Conservation (phyloP, 2,888 invertebrate species). For the Nephrocerus scutellatus region DNA sequence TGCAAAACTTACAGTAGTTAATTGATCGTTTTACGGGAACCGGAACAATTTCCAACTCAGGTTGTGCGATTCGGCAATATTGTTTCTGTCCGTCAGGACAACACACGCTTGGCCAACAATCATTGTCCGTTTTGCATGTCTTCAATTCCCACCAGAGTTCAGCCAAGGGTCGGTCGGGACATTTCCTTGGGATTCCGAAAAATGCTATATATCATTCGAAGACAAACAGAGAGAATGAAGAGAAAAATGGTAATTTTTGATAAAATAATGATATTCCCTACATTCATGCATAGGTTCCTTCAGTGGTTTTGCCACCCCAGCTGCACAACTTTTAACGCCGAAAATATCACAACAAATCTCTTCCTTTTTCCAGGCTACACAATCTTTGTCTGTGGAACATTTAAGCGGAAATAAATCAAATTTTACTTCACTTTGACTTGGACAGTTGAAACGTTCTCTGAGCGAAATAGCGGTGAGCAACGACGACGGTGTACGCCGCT, state of each 20-base stretch:
- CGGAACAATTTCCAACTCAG: conserved; percentile 55
- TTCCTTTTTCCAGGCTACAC: conserved; percentile 40
- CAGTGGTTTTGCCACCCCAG: conserved; percentile 55
- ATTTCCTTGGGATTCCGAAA: conserved; percentile 63
- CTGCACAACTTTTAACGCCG: conserved; percentile 52
- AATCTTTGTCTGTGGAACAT: conserved; percentile 41
- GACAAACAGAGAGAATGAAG: not conserved
- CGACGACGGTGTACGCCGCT: too few species aligned
- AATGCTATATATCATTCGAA: conserved; percentile 50
- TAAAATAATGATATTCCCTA: conserved; percentile 23
- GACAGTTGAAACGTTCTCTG: conserved; percentile 40
- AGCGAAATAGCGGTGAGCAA: too few species aligned
- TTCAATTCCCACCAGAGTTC: conserved; percentile 65
- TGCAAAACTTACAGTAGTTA: conserved; percentile 53
- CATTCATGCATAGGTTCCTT: conserved; percentile 41
- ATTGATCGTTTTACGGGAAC: conserved; percentile 59
- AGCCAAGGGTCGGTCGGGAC: conserved; percentile 61
- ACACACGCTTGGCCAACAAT: conserved; percentile 70
- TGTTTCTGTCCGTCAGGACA: conserved; percentile 63
- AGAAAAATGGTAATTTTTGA: not conserved
- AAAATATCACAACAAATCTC: conserved; percentile 46
- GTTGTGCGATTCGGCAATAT: conserved; percentile 65
- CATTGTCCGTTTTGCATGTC: conserved; percentile 59
- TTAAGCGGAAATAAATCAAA: conserved; percentile 46
- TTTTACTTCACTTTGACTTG: conserved; percentile 47